These are phyloP conservation scores for Byasa hedistus DNA, from an alignment of 2,888 invertebrate species.

Conservation along the genomic window DNA sequence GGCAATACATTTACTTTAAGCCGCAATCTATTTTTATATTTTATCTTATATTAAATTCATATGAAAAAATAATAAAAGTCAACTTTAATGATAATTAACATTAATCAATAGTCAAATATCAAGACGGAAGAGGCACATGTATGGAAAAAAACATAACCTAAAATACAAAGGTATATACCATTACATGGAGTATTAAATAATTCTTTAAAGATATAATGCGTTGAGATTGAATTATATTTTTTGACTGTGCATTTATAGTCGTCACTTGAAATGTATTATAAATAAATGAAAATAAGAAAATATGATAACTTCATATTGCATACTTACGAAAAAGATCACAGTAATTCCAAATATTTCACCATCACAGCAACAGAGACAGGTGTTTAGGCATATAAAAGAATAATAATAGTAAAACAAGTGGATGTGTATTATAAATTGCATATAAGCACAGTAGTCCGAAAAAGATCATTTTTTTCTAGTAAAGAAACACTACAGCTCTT, in stretches of 20 bases:
- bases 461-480: conserved; percentile 25
- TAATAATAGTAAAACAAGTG: conserved; percentile 40
- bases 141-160: too few relatives aligned
- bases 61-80: neutral
- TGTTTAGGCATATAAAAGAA: conserved; percentile 44
- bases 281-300: neutral
- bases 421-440: conserved; percentile 29
- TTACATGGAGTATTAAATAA: too few relatives aligned
- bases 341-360: neutral
- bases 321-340: neutral
- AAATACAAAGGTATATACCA: too few relatives aligned
- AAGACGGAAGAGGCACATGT: too few relatives aligned
- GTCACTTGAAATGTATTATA: neutral
- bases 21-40: neutral
- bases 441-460: conserved; percentile 29
- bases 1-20: neutral
- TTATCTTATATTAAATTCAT: neutral
- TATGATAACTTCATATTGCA: neutral
- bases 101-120: too few relatives aligned
- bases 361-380: conserved; percentile 34
- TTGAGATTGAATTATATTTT: neutral
- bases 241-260: neutral
- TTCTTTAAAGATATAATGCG: too few relatives aligned
- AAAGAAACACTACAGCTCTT: neutral
- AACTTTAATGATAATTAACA: neutral